Percentiles rank a stretch among this genome's conserved stretches.
Evolutionary conservation across 2,888 invertebrate species (phyloP).

Genomic region (Cryptocheilus praepositus): DNA sequence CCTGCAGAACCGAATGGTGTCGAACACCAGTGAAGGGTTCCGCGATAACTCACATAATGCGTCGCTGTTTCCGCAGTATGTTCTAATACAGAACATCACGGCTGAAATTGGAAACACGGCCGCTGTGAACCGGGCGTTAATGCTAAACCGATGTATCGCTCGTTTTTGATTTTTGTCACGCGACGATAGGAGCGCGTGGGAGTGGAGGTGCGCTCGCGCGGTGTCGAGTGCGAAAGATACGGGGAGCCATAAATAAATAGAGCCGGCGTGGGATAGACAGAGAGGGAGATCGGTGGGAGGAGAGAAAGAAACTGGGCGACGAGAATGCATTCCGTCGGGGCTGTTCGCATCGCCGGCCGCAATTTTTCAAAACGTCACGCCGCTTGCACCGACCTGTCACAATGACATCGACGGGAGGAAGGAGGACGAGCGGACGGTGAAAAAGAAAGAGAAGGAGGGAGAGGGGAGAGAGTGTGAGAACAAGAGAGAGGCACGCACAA

Average conservation of each 20-base stretch:
- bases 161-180: conserved; percentile 21
- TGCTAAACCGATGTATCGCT: conserved; percentile 43
- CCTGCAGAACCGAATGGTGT: too few relatives aligned
- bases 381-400: conserved; percentile 45
- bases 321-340: conserved; percentile 50
- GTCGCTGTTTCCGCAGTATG: too few relatives aligned
- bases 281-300: conserved; percentile 21
- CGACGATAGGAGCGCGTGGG: not conserved
- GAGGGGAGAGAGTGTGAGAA: not conserved
- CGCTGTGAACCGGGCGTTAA: conserved; percentile 34
- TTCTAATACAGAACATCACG: not conserved
- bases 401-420: conserved; percentile 35
- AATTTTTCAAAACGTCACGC: conserved; percentile 58
- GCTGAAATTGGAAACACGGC: conserved; percentile 37
- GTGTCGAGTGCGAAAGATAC: too few relatives aligned
- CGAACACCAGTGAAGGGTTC: too few relatives aligned
- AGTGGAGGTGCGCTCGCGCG: too few relatives aligned
- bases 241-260: conserved; percentile 4
- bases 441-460: conserved; percentile 6
- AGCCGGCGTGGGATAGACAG: conserved; percentile 5
- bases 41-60: too few relatives aligned
- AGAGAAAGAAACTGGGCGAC: conserved; percentile 38
- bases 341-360: conserved; percentile 53
- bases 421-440: not conserved
- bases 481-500: conserved; percentile 33